phyloP scores from a whole-genome alignment of 2,888 invertebrate genomes.

The Chrysolina haemoptera region DNA sequence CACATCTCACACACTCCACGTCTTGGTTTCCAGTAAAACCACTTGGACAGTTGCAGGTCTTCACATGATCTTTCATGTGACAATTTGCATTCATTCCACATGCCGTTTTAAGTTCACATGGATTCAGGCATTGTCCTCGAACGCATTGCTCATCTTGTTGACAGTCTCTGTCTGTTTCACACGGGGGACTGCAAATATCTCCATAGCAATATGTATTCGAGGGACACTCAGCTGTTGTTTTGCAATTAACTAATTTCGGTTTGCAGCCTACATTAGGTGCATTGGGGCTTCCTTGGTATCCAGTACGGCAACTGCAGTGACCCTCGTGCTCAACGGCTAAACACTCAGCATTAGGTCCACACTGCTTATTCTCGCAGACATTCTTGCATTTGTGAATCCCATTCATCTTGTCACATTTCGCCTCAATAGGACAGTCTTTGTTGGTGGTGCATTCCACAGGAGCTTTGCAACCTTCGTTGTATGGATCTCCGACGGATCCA shows the following conservation, averaged over 20 bases:
- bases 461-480: conserved; percentile 85
- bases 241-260: conserved; percentile 82
- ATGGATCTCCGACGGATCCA: conserved; percentile 88
- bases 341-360: conserved; percentile 90
- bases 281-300: conserved; percentile 84
- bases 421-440: conserved; percentile 85
- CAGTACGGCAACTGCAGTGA: conserved; percentile 84
- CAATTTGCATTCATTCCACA: conserved; percentile 91
- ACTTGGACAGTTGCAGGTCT: conserved; percentile 86
- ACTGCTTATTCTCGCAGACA: conserved; percentile 83
- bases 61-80: conserved; percentile 79
- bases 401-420: conserved; percentile 81
- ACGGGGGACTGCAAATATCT: conserved; percentile 85
- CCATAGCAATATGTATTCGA: conserved; percentile 87
- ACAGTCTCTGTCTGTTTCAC: conserved; percentile 86
- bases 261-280: conserved; percentile 81
- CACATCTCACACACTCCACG: conserved; percentile 88
- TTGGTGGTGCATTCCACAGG: conserved; percentile 87
- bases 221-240: conserved; percentile 81
- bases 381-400: conserved; percentile 86
- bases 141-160: conserved; percentile 84
- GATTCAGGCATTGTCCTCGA: conserved; percentile 86
- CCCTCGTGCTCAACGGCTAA: conserved; percentile 82
- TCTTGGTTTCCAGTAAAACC: conserved; percentile 90
- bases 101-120: conserved; percentile 81